Conservation (phyloP, 1,140 invertebrate species). For the Aphaenogaster rudis region DNA sequence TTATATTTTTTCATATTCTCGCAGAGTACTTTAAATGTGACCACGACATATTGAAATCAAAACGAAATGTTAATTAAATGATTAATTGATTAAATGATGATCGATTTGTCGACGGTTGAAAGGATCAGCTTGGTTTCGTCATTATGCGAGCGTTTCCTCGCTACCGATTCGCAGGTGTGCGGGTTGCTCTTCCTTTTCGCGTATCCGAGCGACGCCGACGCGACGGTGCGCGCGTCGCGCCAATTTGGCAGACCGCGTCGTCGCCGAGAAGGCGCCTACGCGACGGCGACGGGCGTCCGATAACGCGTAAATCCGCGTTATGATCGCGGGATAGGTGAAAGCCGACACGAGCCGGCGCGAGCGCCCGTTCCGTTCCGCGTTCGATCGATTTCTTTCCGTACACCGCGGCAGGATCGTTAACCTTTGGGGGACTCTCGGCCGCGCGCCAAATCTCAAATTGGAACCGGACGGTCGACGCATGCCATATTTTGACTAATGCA, state of each 20-base stretch:
- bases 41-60: background rate
- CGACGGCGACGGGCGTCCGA: background rate
- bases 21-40: background rate
- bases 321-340: slow-evolving; percentile 48
- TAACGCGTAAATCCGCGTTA: slow-evolving; percentile 32
- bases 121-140: background rate
- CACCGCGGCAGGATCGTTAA: slow-evolving; percentile 80
- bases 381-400: slow-evolving; percentile 66
- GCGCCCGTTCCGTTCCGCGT: slow-evolving; percentile 13
- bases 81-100: background rate
- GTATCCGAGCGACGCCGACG: background rate
- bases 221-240: slow-evolving; percentile 10
- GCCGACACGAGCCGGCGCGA: background rate
- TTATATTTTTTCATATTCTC: background rate
- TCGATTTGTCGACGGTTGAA: background rate
- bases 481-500: slow-evolving; percentile 63
- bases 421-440: slow-evolving; percentile 80
- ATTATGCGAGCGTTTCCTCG: background rate
- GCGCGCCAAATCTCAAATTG: slow-evolving; percentile 81
- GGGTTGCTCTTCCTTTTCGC: slow-evolving; percentile 20
- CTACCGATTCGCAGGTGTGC: background rate
- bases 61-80: background rate
- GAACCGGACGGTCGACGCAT: slow-evolving; percentile 80
- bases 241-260: slow-evolving; percentile 41
- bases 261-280: background rate